Conservation (phyloP, 2,797 vertebrate species). For the Molossus alvarezi region DNA sequence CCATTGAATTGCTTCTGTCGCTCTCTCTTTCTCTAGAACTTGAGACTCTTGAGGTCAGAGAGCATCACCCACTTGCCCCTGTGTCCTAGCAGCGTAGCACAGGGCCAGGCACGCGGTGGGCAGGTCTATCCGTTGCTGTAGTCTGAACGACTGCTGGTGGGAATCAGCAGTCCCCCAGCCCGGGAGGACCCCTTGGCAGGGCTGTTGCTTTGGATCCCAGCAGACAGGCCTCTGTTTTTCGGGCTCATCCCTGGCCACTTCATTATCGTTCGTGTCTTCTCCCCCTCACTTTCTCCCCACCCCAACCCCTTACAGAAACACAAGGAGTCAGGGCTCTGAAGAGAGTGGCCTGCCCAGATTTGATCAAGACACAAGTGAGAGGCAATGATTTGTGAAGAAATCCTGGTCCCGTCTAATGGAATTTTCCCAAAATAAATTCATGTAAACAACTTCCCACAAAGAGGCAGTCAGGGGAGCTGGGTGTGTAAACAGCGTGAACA, state of each 20-base stretch:
- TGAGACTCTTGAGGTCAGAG: background rate
- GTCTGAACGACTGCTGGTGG: background rate
- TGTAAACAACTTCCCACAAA: conserved; percentile 97
- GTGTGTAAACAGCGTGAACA: conserved; percentile 97
- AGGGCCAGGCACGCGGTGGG: background rate
- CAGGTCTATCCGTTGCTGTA: background rate
- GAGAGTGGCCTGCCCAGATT: conserved; percentile 93
- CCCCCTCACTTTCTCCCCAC: background rate
- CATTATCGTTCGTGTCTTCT: conserved; percentile 74
- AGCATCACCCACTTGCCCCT: background rate
- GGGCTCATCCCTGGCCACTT: conserved; percentile 80
- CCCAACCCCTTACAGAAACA: conserved; percentile 78
- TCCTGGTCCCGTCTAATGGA: conserved; percentile 95
- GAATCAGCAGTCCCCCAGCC: background rate
- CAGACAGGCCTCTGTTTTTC: conserved; percentile 48
- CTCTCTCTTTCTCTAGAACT: background rate
- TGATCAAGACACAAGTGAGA: conserved; percentile 97
- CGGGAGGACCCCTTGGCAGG: background rate
- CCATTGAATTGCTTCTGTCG: background rate
- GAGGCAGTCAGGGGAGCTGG: conserved; percentile 95
- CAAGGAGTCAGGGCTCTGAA: conserved; percentile 89
- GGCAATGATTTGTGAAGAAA: conserved; percentile 96
- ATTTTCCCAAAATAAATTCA: conserved; percentile 99
- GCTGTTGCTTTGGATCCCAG: background rate
- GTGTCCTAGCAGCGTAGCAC: background rate